A percentile compares a stretch with the other conserved stretches of the same genome.
These are phyloP conservation scores for Elephas maximus DNA, from an alignment of 2,113 vertebrate genomes.

Conservation along the genomic window DNA sequence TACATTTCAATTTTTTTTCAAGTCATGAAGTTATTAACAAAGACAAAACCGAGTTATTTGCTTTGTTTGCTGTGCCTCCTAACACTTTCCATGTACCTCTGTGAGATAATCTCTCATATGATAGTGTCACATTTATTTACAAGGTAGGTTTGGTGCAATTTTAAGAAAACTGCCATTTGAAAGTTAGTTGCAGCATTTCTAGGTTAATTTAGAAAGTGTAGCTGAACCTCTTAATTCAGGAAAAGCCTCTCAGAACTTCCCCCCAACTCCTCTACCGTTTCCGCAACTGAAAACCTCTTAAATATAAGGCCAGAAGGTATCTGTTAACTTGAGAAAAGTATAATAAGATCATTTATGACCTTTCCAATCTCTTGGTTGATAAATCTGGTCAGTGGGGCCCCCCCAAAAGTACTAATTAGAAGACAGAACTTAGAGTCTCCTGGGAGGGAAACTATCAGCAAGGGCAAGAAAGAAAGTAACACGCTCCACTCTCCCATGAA, in stretches of 20 bases:
- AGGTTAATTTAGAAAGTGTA: constrained; percentile 32
- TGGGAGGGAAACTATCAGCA: not conserved
- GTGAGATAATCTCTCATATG: not conserved
- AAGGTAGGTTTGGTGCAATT: not conserved
- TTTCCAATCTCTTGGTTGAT: not conserved
- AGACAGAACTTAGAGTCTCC: not conserved
- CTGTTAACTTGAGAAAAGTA: not conserved
- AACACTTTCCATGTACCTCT: not conserved
- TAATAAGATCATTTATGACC: not conserved
- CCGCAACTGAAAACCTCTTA: not conserved
- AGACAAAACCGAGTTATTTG: constrained; percentile 33
- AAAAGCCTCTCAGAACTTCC: not conserved
- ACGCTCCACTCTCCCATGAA: not conserved
- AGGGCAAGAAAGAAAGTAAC: not conserved
- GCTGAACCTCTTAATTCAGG: not conserved
- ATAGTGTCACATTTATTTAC: not conserved
- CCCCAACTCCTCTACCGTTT: not conserved
- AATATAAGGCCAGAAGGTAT: not conserved
- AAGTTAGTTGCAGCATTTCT: not conserved
- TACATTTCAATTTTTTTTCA: not conserved
- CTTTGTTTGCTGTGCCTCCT: not conserved
- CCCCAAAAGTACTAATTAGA: not conserved
- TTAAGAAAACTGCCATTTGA: not conserved
- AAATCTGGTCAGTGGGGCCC: not conserved
- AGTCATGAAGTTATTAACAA: not conserved